Evolutionary conservation across 2,113 vertebrate species (phyloP).

Genomic region (Takifugu flavidus): DNA sequence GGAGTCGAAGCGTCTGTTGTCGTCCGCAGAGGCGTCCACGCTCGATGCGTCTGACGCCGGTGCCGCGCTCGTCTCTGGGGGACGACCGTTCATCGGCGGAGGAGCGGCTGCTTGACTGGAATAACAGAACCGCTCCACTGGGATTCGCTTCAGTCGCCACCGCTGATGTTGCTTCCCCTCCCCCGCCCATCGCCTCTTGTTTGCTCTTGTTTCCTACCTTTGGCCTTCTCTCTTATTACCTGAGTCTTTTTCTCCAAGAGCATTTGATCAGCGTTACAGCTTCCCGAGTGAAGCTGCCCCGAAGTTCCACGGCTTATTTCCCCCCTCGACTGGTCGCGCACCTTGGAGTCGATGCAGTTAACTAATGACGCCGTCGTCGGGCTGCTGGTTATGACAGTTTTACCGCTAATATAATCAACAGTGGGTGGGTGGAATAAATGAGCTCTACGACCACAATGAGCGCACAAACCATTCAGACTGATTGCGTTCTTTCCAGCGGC

Average conservation of each 20-base stretch:
- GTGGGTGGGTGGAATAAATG: slow-evolving; percentile 6
- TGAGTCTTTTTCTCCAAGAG: slow-evolving; percentile 7
- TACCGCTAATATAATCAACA: slow-evolving; percentile 2
- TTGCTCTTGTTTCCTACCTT: slow-evolving; percentile 13
- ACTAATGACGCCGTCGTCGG: slow-evolving; percentile 3
- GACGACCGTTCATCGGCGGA: slow-evolving; percentile 10
- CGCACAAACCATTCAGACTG: slow-evolving; percentile 6
- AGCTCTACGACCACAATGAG: slow-evolving; percentile 11
- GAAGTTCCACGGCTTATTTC: slow-evolving; percentile 10
- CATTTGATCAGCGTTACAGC: slow-evolving; percentile 10
- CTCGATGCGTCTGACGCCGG: slow-evolving; percentile 11
- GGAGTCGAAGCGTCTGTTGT: slow-evolving; percentile 4
- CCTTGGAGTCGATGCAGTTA: slow-evolving; percentile 12
- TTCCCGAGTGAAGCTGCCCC: neutral
- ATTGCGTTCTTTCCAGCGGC: slow-evolving; percentile 4
- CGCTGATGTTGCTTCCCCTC: neutral
- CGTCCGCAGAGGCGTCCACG: slow-evolving; percentile 5
- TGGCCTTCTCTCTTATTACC: slow-evolving; percentile 6
- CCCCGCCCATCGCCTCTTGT: neutral
- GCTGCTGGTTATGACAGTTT: slow-evolving; percentile 8
- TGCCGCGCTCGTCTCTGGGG: slow-evolving; percentile 34
- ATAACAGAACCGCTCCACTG: slow-evolving; percentile 26
- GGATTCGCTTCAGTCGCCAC: slow-evolving; percentile 15
- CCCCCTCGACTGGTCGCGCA: slow-evolving; percentile 1
- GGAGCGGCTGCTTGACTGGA: slow-evolving; percentile 26